phyloP scores from a whole-genome alignment of 2,888 invertebrate species.

The Oasisia sp. region DNA sequence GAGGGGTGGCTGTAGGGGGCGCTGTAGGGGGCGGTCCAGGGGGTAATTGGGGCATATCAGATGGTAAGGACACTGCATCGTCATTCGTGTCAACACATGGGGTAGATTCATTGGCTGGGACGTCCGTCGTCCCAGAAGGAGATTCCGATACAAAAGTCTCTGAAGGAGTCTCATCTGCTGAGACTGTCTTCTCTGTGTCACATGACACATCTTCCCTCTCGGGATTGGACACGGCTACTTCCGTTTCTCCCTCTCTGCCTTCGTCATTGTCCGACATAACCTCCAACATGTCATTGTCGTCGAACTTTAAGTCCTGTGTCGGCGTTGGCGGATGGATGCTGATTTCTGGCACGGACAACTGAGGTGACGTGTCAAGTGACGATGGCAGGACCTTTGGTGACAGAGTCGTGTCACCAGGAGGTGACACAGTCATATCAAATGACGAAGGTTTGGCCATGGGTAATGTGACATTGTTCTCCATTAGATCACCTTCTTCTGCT shows the following conservation, averaged over 20 bases:
- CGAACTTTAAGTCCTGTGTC: background rate
- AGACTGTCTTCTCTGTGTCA: background rate
- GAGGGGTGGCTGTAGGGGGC: conserved; percentile 21
- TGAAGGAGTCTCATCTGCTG: background rate
- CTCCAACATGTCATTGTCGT: background rate
- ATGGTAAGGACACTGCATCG: background rate
- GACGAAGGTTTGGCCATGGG: background rate
- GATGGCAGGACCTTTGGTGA: background rate
- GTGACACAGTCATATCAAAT: background rate
- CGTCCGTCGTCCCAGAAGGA: background rate
- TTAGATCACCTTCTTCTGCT: background rate
- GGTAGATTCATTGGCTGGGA: background rate
- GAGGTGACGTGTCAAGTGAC: background rate
- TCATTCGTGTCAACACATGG: background rate
- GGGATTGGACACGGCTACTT: background rate
- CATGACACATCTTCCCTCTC: background rate
- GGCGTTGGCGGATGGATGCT: background rate
- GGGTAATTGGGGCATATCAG: background rate
- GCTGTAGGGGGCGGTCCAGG: background rate
- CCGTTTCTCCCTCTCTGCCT: background rate
- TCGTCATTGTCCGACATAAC: background rate
- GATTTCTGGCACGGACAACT: background rate
- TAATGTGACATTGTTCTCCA: background rate
- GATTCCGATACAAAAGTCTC: background rate
- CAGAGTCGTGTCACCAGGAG: background rate